Evolutionary conservation across 2,113 vertebrate genomes (phyloP), one percentile per base, ranked within the genome.

Genomic region (Thymallus thymallus): DNA sequence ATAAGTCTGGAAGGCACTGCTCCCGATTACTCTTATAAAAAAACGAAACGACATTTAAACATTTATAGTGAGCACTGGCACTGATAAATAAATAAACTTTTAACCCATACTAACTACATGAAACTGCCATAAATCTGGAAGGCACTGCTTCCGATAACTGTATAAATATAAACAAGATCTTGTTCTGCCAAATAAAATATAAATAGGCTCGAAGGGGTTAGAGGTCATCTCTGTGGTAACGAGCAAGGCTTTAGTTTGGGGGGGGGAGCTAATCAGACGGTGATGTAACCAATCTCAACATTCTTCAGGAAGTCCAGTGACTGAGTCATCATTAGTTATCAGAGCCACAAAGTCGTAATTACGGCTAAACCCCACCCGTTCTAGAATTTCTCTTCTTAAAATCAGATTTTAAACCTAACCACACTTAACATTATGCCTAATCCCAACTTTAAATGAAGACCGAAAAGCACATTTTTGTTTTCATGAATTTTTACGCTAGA

Each of bases 121-220:
- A 99, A 98, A 99, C 96, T 91, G 96, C 96, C 96, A 95, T 95
- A 96, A 98, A 97, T 99, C 98, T 98, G 97, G 96, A 98, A 98
- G 97, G 90, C 97, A 98, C 96, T 98, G 97, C 97, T 98, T 96
- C 97, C 97, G 96, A 99, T 98, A 99, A 96, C 95, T 94, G 93
- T 93, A 89, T 14, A 26, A 23, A 66, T 14, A 66, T 18, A 66
- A 69, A 46, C 13, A 46, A 77, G 51, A 71, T 68, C 32, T 41
- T 41, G 7, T 35, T 18, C 30, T 86, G 88, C 84, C 88, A 81
- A 85, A 82, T 66, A 62, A 81, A 61, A 48, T 74, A 84, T 78
- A 84, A 82, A 85, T 85, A 84, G 88, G 75, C 80, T 84, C 70
- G 74, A 45, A 71, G 66, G 77, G 81, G 76, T 72, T 58, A 78